Evolutionary conservation across 53 echinoderm and acorn worm genomes (phyloP), one percentile per base, ranked within the genome.

Genomic region (Henricia sp.): DNA sequence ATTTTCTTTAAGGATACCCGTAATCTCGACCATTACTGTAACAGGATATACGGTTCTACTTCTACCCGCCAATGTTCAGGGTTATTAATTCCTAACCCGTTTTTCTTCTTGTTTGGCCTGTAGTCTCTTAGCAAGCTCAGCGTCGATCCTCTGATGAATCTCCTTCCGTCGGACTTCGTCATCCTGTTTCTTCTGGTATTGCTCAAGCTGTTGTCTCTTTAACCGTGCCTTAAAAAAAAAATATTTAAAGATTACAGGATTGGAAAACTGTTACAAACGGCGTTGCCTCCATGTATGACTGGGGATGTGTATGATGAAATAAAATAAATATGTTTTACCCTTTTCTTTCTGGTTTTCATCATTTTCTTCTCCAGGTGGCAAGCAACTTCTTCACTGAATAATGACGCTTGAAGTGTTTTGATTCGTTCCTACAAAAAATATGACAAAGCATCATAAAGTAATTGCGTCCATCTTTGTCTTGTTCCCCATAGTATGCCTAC

Each of bases 31-130:
- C n/a, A n/a, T n/a, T n/a, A n/a, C n/a, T n/a, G n/a, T n/a, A n/a
- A n/a, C n/a, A n/a, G n/a, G n/a, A n/a, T n/a, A n/a, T n/a, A n/a
- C n/a, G n/a, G n/a, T n/a, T n/a, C n/a, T n/a, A n/a, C n/a, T n/a
- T n/a, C n/a, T n/a, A n/a, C n/a, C n/a, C n/a, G n/a, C n/a, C n/a
- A n/a, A n/a, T n/a, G n/a, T n/a, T n/a, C n/a, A n/a, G n/a, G n/a
- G n/a, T n/a, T n/a, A 67, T 33, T 33, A 29, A 6, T n/a, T 23
- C 41, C 87, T 77, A 46, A 95, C 93, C 85, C 82, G 84, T 82
- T 93, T 85, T 51, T 84, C 74, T n/a, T 95, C 90, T 54, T 88
- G 83, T 25, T 90, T 70, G 0, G 82, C 74, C 4, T 88, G 84
- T 20, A 88, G 58, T 14, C 64, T 83, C 58, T 71, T 72, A 44